Conservation (phyloP, 1,140 invertebrate genomes). For the Halesus radiatus region DNA sequence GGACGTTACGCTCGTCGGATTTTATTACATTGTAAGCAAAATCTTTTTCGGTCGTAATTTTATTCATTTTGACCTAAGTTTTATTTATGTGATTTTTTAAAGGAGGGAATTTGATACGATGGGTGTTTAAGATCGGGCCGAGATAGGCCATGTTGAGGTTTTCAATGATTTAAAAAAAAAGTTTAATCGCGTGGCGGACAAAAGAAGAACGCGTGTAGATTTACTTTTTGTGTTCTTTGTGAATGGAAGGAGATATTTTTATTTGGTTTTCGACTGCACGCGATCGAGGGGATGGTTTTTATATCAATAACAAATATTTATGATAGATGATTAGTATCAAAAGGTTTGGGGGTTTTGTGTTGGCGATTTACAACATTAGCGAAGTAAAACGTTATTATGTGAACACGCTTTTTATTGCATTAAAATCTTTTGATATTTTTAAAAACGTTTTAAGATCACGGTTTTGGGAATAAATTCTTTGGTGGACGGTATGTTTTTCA, state of each 20-base stretch:
- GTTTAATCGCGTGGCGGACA: slow-evolving; percentile 48
- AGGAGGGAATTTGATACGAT: slow-evolving; percentile 49
- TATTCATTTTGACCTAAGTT: slow-evolving; percentile 49
- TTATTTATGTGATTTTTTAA: slow-evolving; percentile 46
- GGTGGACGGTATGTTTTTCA: too few species aligned
- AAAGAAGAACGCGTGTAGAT: slow-evolving; percentile 43
- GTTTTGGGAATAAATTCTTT: too few species aligned
- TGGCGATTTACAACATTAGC: background rate
- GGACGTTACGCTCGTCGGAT: slow-evolving; percentile 41
- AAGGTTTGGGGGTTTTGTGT: slow-evolving; percentile 4
- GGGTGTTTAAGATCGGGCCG: slow-evolving; percentile 11
- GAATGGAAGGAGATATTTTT: slow-evolving; percentile 42
- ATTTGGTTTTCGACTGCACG: slow-evolving; percentile 41
- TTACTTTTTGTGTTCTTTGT: slow-evolving; percentile 46
- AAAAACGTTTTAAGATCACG: too few species aligned
- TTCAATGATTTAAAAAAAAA: slow-evolving; percentile 35
- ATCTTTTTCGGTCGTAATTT: slow-evolving; percentile 39
- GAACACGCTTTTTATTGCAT: background rate
- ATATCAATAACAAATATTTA: slow-evolving; percentile 31
- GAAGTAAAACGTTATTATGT: background rate
- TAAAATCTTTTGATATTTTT: too few species aligned
- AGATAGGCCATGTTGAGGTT: slow-evolving; percentile 42
- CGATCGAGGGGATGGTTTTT: background rate
- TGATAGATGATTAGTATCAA: slow-evolving; percentile 37
- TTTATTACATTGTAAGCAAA: slow-evolving; percentile 51